Evolutionary conservation across 2,797 vertebrate genomes (phyloP).

Genomic region (Psittacula echo): DNA sequence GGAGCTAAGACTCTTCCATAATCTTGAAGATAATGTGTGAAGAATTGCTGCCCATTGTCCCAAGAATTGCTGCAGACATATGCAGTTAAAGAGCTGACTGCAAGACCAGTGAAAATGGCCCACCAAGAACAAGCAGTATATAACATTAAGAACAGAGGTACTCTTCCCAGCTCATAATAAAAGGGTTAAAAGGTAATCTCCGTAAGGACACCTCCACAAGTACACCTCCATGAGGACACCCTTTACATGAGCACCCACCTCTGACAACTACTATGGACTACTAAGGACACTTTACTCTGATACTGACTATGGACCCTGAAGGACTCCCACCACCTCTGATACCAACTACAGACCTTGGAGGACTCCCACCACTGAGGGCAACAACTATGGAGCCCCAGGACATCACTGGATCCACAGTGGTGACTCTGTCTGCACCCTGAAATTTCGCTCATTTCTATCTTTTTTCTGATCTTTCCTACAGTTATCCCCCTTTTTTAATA

Average conservation of each 20-base stretch:
- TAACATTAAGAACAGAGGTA: neutral
- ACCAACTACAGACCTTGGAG: neutral
- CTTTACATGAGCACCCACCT: neutral
- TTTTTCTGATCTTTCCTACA: neutral
- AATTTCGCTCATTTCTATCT: neutral
- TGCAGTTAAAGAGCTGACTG: neutral
- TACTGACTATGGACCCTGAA: neutral
- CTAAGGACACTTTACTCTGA: neutral
- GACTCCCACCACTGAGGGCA: neutral
- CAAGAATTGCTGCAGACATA: neutral
- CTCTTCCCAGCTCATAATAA: neutral
- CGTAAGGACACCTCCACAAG: neutral
- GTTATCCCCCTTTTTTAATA: neutral
- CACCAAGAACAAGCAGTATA: neutral
- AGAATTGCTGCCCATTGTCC: neutral
- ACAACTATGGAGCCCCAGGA: neutral
- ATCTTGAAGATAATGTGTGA: neutral
- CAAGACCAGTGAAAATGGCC: neutral
- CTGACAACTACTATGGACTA: too few species aligned
- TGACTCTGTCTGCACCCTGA: neutral
- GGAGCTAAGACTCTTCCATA: neutral
- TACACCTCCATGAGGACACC: neutral
- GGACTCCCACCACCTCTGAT: neutral
- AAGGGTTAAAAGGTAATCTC: neutral
- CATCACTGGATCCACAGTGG: neutral